Base-by-base conservation (phyloP, 2,797 vertebrate species). In the Dendrocincla tyrannina region DNA sequence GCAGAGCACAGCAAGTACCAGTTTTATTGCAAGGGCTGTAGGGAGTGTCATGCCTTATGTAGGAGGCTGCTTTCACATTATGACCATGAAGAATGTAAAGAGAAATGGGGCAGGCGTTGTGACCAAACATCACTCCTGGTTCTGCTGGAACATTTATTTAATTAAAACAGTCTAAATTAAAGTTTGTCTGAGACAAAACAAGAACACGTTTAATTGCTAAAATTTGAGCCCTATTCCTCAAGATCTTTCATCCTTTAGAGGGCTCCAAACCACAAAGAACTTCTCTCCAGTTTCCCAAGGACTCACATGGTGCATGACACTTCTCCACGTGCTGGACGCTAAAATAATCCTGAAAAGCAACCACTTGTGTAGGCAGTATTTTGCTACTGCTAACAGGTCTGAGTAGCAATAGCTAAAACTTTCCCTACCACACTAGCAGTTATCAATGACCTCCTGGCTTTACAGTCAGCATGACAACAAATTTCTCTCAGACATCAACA, bases 1-100 rank as follows among this genome's bases (percentile, higher is more conserved):
- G 47, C 66, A 75, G 28, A 56, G 56, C 85, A 60, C 78, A 82
- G 59, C 72, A 56, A 91, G 79, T 72, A 80, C 27, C 83, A 56
- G 85, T 77, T 82, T 85, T 9, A 23, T 47, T 90, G 81, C 66
- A 67, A 68, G 56, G 58, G 39, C 14, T 37, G 42, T 44, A 52
- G 6, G 0, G 88, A 91, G 39, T 13, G 22, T 25, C 69, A 11
- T 2, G 8, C 24, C 53, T 69, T 18, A 10, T 0, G 9, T 4
- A 64, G 44, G 63, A 63, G 60, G 27, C 39, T 52, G 46, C 23
- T 74, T 78, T 60, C 41, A 62, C 55, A 50, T 14, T 7, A 14
- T 1, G n/a, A 32, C 62, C 39, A 7, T 11, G 35, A 82, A 84
- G 50, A 24, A 49, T 5, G 6, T 17, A 85, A 68, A 83, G 50